Evolutionary conservation across 2,888 invertebrate genomes (phyloP), one percentile per base, ranked within the genome.

Genomic region (Agonopterix alstromeriana): DNA sequence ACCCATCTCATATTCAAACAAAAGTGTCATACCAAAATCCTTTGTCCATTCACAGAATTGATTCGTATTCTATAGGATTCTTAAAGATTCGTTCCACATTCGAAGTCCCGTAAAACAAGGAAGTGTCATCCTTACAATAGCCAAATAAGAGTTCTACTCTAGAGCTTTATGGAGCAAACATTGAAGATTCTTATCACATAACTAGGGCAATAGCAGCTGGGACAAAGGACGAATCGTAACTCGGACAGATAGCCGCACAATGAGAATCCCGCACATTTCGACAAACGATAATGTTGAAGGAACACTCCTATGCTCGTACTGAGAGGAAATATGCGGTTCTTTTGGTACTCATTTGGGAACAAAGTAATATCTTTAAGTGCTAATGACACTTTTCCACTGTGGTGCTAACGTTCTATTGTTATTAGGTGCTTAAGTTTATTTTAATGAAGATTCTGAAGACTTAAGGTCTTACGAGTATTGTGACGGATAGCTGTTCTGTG

Each of bases 141-240:
- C 27, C 27, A 7, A 27, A 27, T 27, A 27, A 27, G 5, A 73
- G 72, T 70, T 66, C 60, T 65, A 62, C 63, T 69, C 61, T 72
- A 70, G 66, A 58, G 63, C 65, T 27, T 27, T 27, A 27, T 27
- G 7, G 27, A 27, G 27, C 27, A 27, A 27, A 27, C 27, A 27
- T 73, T 70, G 61, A 63, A 70, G 67, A 77, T 79, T 77, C 74
- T 74, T 77, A 81, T 82, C 82, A 70, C 70, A 77, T 78, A 74
- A 73, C 69, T 61, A 62, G 57, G 55, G 57, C 55, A 58, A 57
- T 58, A 55, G 57, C 67, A 70, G 67, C 65, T 73, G 72, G 67
- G 69, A 75, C 72, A 70, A 70, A 43, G 46, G 51, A 56, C 55
- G 42, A 38, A 54, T 60, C 58, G 60, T 66, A 78, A 77, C 72